A percentile compares a stretch with the other conserved stretches of the same genome.
These are phyloP conservation scores for Balaeniceps rex DNA, from an alignment of 2,113 vertebrate species.

Conservation along the genomic window DNA sequence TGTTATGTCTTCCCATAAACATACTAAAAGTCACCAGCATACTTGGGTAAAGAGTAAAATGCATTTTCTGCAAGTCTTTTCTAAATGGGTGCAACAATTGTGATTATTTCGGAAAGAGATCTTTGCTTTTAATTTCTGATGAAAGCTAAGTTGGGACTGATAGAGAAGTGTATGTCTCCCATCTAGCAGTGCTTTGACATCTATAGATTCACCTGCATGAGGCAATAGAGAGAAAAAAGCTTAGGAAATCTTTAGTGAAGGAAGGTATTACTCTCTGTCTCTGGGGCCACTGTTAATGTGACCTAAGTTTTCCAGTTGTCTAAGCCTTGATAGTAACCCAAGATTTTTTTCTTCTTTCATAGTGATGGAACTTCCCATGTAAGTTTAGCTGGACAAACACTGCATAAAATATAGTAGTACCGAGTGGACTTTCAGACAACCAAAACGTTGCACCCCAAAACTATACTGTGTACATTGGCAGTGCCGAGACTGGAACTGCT, in stretches of 20 bases:
- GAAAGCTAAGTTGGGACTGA: neutral
- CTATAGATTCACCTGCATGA: neutral
- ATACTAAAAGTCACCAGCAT: neutral
- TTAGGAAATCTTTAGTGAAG: neutral
- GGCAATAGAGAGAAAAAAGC: neutral
- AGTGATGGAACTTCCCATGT: neutral
- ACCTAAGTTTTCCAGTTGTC: neutral
- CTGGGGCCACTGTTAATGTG: neutral
- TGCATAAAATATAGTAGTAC: neutral
- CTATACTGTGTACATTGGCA: fast-evolving
- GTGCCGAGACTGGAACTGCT: neutral
- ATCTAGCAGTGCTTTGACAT: neutral
- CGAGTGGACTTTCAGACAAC: neutral
- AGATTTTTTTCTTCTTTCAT: neutral
- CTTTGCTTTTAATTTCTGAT: neutral
- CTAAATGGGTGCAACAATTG: neutral
- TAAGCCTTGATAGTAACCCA: neutral
- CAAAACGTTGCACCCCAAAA: neutral
- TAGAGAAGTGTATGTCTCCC: neutral
- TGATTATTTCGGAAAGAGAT: neutral
- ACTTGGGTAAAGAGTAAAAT: neutral
- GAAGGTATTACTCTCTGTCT: neutral
- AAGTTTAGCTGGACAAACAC: neutral
- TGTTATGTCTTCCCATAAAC: neutral
- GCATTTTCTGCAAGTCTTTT: neutral